A percentile compares a stretch with the other conserved stretches of the same genome.
Conservation (phyloP, 2,113 vertebrate species). For the Crotalus viridis region DNA sequence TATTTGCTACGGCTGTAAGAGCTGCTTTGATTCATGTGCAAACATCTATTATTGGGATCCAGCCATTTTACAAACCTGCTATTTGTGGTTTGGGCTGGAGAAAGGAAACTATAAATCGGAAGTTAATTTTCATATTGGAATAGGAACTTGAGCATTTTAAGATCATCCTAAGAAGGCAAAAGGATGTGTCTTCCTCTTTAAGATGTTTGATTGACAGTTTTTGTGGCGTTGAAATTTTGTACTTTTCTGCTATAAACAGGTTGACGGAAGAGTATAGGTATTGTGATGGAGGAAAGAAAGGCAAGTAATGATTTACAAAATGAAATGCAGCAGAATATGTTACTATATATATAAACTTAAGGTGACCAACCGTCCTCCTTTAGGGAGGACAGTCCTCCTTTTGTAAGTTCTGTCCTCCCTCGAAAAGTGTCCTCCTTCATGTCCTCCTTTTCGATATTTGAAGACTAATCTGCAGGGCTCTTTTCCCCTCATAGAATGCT, state of each 20-base stretch:
- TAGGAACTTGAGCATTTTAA: background rate
- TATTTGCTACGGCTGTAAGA: background rate
- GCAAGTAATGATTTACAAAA: background rate
- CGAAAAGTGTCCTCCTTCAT: no score
- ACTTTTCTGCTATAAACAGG: background rate
- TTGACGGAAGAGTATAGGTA: background rate
- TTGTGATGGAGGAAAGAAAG: background rate
- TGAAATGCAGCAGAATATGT: background rate
- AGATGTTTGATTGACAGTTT: background rate
- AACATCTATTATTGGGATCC: background rate
- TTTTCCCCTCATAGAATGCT: no score
- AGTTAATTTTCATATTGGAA: background rate
- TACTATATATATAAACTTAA: background rate
- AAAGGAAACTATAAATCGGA: background rate
- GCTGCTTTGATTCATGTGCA: slow-evolving; percentile 1
- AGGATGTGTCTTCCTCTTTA: background rate
- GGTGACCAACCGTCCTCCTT: no score
- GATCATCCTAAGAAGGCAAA: background rate
- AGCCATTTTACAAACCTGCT: background rate
- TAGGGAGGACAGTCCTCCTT: no score
- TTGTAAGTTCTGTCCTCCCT: no score
- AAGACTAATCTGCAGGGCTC: no score
- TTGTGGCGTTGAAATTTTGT: background rate
- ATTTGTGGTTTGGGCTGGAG: background rate
- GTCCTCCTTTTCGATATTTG: no score